A percentile compares a stretch with the other conserved stretches of the same genome.
These are phyloP conservation scores for Drosophila limbata DNA, from an alignment of 2,888 invertebrate genomes.

Conservation along the genomic window DNA sequence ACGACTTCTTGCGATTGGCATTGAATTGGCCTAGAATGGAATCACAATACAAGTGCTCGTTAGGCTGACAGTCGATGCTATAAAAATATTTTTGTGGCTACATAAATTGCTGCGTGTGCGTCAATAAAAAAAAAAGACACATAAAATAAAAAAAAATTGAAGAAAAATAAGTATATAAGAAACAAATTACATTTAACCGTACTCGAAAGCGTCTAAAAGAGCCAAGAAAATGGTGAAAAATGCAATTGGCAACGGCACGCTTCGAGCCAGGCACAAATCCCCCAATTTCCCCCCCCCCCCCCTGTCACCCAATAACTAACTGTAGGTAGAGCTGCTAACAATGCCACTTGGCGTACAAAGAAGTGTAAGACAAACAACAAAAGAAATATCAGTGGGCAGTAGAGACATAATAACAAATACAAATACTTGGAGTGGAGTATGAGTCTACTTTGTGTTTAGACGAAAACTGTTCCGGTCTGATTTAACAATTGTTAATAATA, in stretches of 20 bases:
- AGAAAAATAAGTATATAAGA: constrained; percentile 28
- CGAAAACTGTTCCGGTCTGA: constrained; percentile 83
- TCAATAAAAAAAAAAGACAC: constrained; percentile 2
- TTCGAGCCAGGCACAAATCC: constrained; percentile 43
- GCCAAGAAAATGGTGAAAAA: constrained; percentile 69
- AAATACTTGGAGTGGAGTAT: constrained; percentile 33
- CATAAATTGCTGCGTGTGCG: constrained; percentile 52
- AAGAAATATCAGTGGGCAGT: constrained; percentile 65
- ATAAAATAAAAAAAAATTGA: not conserved
- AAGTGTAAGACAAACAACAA: constrained; percentile 61
- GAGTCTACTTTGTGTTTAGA: constrained; percentile 33
- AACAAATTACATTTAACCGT: constrained; percentile 76
- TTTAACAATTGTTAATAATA: constrained; percentile 84
- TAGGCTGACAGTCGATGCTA: constrained; percentile 49
- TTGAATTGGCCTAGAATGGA: constrained; percentile 60
- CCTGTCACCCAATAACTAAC: not conserved
- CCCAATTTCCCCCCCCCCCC: not conserved
- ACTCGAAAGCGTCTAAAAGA: constrained; percentile 62
- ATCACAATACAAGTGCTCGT: constrained; percentile 44
- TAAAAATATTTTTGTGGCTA: constrained; percentile 48
- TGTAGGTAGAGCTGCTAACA: constrained; percentile 55
- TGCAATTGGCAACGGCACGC: constrained; percentile 79
- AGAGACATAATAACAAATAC: constrained; percentile 39
- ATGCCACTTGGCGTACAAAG: constrained; percentile 67
- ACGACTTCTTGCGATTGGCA: constrained; percentile 4